Evolutionary conservation across 2,113 vertebrate genomes (phyloP).

Genomic region (Pseudorasbora parva): DNA sequence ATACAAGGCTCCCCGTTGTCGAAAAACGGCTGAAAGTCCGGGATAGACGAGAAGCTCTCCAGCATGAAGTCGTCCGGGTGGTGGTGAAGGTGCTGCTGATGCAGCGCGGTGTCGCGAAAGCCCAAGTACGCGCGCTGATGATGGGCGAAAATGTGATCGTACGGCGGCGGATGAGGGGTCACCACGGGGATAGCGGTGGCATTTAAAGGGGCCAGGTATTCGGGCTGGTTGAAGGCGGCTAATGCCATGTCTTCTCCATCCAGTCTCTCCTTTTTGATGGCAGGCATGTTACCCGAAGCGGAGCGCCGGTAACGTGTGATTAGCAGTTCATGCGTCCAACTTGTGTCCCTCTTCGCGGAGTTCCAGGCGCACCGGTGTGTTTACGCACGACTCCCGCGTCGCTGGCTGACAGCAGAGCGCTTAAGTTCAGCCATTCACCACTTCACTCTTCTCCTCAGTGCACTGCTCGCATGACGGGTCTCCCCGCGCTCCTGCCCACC

Average conservation of each 20-base stretch:
- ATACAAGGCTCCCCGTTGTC: conserved; percentile 96
- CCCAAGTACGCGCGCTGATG: conserved; percentile 85
- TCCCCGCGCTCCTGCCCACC: conserved; percentile 79
- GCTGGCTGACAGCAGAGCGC: conserved; percentile 73
- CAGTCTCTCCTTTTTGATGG: conserved; percentile 93
- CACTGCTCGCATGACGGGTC: conserved; percentile 71
- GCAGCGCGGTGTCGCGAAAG: conserved; percentile 80
- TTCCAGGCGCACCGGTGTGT: conserved; percentile 75
- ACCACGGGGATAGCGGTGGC: conserved; percentile 86
- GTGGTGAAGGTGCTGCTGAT: conserved; percentile 81
- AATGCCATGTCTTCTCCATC: conserved; percentile 93
- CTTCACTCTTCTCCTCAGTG: conserved; percentile 64
- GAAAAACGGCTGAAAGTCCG: conserved; percentile 95
- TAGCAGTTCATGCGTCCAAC: conserved; percentile 72
- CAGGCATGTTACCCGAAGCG: conserved; percentile 87
- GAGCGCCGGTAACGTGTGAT: conserved; percentile 77
- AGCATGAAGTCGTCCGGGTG: conserved; percentile 89
- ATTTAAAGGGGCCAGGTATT: conserved; percentile 88
- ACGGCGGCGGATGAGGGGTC: conserved; percentile 87
- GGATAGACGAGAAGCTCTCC: conserved; percentile 89
- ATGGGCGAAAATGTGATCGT: conserved; percentile 86
- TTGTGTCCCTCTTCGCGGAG: conserved; percentile 74
- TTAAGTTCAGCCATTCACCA: conserved; percentile 79
- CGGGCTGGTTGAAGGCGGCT: conserved; percentile 88
- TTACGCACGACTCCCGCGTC: conserved; percentile 75